Conservation (phyloP, 2,888 invertebrate species). For the Stenotaenia linearis region DNA sequence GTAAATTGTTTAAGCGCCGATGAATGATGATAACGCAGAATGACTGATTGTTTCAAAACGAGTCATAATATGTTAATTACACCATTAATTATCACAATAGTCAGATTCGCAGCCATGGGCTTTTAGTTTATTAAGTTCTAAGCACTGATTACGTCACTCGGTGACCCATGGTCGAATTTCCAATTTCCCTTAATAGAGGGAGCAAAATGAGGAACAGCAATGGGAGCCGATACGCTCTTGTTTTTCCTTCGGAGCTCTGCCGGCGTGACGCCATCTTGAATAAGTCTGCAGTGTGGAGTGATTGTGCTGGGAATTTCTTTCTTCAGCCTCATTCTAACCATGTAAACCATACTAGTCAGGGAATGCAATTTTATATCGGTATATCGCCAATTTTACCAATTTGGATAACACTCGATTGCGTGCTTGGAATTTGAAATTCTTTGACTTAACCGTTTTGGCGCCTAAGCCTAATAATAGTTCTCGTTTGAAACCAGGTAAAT, state of each 20-base stretch:
- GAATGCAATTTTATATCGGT: background rate
- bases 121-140: background rate
- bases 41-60: background rate
- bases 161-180: background rate
- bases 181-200: background rate
- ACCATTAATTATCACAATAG: background rate
- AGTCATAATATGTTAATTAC: background rate
- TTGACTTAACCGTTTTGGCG: background rate
- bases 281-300: conserved; percentile 24
- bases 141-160: background rate
- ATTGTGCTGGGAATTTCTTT: conserved; percentile 29
- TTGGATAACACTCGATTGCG: background rate
- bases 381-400: background rate
- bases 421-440: background rate
- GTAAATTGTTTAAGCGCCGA: background rate
- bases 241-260: background rate
- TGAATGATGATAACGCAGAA: background rate
- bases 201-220: background rate
- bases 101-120: too few species aligned
- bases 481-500: conserved; percentile 1
- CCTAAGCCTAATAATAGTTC: background rate
- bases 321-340: background rate
- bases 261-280: conserved; percentile 28
- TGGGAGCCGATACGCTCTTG: background rate
- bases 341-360: background rate